A percentile compares a stretch with the other conserved stretches of the same genome.
These are phyloP conservation scores for Eutrigla gurnardus DNA, from an alignment of 2,797 vertebrate species.

Conservation along the genomic window DNA sequence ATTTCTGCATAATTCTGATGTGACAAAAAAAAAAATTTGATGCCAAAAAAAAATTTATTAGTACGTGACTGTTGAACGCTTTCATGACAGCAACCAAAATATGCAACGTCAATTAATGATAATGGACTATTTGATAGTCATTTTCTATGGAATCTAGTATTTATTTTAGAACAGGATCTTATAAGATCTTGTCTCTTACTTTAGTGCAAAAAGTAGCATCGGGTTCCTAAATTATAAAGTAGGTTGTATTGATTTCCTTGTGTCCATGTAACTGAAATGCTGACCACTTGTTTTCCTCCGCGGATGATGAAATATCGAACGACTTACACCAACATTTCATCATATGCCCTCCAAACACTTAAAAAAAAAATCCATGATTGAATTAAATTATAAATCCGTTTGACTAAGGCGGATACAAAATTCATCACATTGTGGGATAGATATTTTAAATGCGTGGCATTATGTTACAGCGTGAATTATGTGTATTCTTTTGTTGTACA, in stretches of 20 bases:
- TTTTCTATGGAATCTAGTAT: background rate
- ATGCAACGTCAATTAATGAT: background rate
- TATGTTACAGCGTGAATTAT: background rate
- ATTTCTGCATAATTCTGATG: background rate
- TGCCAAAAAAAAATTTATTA: slow-evolving; percentile 10
- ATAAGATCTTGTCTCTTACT: background rate
- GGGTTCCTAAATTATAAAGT: background rate
- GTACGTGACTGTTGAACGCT: background rate
- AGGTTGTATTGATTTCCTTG: slow-evolving; percentile 12
- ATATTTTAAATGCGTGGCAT: background rate
- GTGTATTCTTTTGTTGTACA: slow-evolving; percentile 5
- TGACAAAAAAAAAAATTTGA: background rate
- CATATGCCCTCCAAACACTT: slow-evolving; percentile 13
- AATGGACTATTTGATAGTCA: background rate
- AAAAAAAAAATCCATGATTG: background rate
- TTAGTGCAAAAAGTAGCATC: background rate
- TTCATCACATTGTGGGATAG: background rate
- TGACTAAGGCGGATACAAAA: background rate
- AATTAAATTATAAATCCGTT: slow-evolving; percentile 10
- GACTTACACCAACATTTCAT: slow-evolving; percentile 15
- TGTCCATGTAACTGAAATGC: slow-evolving; percentile 21
- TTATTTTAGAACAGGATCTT: background rate
- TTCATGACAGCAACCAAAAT: background rate
- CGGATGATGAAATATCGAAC: slow-evolving; percentile 33
- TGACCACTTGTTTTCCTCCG: slow-evolving; percentile 22